Evolutionary conservation across 2,113 vertebrate genomes (phyloP).

Genomic region (Grammomys dolichurus): DNA sequence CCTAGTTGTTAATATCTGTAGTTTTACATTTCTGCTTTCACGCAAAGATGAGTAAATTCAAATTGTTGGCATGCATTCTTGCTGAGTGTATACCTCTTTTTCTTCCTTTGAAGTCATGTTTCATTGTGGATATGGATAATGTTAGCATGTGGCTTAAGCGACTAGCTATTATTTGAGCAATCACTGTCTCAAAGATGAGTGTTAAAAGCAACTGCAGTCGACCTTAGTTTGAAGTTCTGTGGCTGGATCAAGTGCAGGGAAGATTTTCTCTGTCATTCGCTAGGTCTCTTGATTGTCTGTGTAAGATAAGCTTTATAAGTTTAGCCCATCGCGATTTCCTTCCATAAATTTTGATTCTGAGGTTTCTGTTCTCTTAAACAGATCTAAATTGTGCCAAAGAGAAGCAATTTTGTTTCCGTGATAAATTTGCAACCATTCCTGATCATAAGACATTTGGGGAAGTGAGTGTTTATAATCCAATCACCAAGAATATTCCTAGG

Average conservation of each 20-base stretch:
- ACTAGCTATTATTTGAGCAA: background rate
- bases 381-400: slow-evolving; percentile 47
- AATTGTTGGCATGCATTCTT: background rate
- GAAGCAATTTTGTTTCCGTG: slow-evolving; percentile 48
- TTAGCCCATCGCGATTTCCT: background rate
- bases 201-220: background rate
- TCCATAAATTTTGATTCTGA: background rate
- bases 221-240: slow-evolving; percentile 6
- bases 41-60: background rate
- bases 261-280: background rate
- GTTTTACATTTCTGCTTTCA: slow-evolving; percentile 43
- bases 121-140: background rate
- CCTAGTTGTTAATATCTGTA: background rate
- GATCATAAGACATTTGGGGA: slow-evolving; percentile 44
- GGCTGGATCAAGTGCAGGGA: background rate
- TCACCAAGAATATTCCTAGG: slow-evolving; percentile 64
- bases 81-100: background rate
- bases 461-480: slow-evolving; percentile 8
- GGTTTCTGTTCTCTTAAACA: background rate
- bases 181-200: background rate
- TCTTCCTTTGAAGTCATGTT: background rate
- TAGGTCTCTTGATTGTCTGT: slow-evolving; percentile 16
- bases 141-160: background rate
- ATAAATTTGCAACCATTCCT: slow-evolving; percentile 31
- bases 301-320: background rate